These are phyloP conservation scores for Perca flavescens DNA, from an alignment of 2,113 vertebrate species.

Conservation along the genomic window DNA sequence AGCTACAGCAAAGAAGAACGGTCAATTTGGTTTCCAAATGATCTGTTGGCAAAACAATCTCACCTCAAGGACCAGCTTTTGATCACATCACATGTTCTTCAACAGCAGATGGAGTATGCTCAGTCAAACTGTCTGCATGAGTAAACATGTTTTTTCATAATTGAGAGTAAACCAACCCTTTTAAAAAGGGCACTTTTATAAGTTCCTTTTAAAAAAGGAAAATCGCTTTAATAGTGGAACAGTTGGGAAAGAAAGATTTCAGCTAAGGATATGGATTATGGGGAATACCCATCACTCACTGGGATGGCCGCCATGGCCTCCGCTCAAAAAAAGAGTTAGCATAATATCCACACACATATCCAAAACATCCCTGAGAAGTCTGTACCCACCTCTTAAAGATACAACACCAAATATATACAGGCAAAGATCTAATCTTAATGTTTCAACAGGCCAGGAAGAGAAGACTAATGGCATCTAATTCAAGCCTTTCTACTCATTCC, in stretches of 20 bases:
- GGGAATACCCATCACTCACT: slow-evolving; percentile 56
- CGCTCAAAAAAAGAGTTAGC: slow-evolving; percentile 46
- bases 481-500: slow-evolving; percentile 18
- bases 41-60: background rate
- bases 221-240: slow-evolving; percentile 16
- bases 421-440: slow-evolving; percentile 7
- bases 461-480: slow-evolving; percentile 28
- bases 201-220: slow-evolving; percentile 3
- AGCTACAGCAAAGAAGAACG: too few relatives aligned
- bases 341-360: slow-evolving; percentile 35
- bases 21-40: too few relatives aligned
- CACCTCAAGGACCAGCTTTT: background rate
- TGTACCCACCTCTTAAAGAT: slow-evolving; percentile 16
- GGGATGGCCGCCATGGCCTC: slow-evolving; percentile 54
- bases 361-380: slow-evolving; percentile 54
- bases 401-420: slow-evolving; percentile 1
- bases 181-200: slow-evolving; percentile 13
- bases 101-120: background rate
- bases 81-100: background rate
- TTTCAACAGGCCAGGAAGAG: slow-evolving; percentile 27
- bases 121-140: background rate
- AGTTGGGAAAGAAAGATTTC: slow-evolving; percentile 22
- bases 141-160: background rate
- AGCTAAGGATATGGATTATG: slow-evolving; percentile 39
- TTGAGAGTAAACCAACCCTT: background rate